Conservation (phyloP, 2,797 vertebrate species). For the Prionace glauca region DNA sequence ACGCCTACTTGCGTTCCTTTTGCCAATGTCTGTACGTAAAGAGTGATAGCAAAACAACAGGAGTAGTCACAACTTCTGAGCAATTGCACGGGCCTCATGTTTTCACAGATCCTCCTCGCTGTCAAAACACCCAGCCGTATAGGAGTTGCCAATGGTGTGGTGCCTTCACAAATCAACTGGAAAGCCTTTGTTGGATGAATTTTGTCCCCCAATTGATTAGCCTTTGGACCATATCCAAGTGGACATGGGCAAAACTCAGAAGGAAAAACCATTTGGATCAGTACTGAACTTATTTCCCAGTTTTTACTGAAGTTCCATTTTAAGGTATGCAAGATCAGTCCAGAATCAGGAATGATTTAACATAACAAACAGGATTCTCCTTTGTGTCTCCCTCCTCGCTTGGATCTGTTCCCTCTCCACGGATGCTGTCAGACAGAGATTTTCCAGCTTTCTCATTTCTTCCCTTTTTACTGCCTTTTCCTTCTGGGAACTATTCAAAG, state of each 20-base stretch:
- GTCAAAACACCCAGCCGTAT: background rate
- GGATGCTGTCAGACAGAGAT: no score
- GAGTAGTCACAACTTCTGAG: background rate
- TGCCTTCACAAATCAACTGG: background rate
- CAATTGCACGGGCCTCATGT: background rate
- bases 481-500: background rate
- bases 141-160: background rate
- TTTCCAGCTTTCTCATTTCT: no score
- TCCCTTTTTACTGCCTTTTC: no score
- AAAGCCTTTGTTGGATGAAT: background rate
- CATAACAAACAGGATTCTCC: no score
- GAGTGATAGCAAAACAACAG: background rate
- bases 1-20: background rate
- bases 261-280: no score
- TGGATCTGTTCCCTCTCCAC: no score
- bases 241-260: no score
- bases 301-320: no score
- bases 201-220: background rate
- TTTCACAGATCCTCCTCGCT: background rate
- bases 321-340: no score
- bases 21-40: background rate
- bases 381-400: no score
- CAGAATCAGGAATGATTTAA: no score
- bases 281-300: no score
- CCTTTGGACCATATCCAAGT: background rate